Evolutionary conservation across 23 tunicate species (phyloP).

Genomic region (Ascidia mentula): DNA sequence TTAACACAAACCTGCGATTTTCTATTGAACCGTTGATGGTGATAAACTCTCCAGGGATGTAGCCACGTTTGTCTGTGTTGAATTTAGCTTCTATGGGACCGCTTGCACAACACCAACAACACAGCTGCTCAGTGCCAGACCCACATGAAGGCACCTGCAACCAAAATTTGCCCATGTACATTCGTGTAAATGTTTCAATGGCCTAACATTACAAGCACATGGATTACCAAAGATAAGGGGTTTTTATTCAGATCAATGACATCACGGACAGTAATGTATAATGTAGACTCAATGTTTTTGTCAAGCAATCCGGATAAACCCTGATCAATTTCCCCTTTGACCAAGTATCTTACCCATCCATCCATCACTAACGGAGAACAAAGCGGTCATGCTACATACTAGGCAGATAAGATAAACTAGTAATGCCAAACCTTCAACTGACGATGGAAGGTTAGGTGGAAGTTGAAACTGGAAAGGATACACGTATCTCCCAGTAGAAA

Average conservation of each 20-base stretch:
- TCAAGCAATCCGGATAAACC: no score
- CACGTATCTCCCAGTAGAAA: neutral
- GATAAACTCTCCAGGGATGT: conserved; percentile 60
- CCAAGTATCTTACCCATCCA: no score
- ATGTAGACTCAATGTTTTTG: conserved; percentile 23
- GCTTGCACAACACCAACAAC: conserved; percentile 62
- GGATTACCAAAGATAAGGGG: conserved; percentile 34
- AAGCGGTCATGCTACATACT: no score
- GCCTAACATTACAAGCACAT: no score
- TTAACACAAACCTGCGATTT: conserved; percentile 38
- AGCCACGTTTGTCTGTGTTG: conserved; percentile 22
- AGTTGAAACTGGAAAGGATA: neutral
- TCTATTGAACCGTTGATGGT: conserved; percentile 27
- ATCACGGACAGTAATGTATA: conserved; percentile 37
- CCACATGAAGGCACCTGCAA: conserved; percentile 30
- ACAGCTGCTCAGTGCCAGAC: conserved; percentile 22
- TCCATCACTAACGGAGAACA: no score
- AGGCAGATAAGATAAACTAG: no score
- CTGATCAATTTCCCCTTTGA: no score
- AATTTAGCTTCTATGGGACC: conserved; percentile 31
- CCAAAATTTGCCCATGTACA: no score
- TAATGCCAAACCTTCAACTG: conserved; percentile 95
- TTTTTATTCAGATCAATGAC: conserved; percentile 22
- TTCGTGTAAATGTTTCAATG: no score
- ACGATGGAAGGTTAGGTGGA: neutral